These are phyloP conservation scores for Tragelaphus strepsiceros DNA, from an alignment of 2,113 vertebrate species.

Conservation along the genomic window DNA sequence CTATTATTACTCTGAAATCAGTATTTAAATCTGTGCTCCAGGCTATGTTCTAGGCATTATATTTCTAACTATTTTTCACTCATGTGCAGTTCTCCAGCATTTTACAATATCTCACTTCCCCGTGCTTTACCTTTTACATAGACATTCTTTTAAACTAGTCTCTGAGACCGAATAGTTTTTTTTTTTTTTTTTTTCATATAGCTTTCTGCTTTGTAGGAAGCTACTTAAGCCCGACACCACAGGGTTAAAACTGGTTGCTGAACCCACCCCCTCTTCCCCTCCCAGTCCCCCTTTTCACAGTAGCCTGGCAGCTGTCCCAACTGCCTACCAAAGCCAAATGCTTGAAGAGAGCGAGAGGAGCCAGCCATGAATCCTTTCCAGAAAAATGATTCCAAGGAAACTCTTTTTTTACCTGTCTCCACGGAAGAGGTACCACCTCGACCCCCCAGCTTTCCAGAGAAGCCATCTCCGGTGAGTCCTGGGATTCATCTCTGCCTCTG, in stretches of 20 bases:
- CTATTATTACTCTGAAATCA: neutral
- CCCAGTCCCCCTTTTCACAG: slow-evolving; percentile 60
- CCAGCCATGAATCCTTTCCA: slow-evolving; percentile 80
- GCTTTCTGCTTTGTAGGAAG: slow-evolving; percentile 11
- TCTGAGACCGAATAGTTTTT: neutral
- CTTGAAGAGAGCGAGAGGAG: slow-evolving; percentile 78
- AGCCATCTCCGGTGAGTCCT: slow-evolving; percentile 80
- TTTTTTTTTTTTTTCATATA: neutral
- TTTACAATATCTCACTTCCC: neutral
- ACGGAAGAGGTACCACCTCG: slow-evolving; percentile 74
- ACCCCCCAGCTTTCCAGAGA: slow-evolving; percentile 66
- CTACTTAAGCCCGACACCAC: slow-evolving; percentile 39
- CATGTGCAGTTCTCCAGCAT: neutral
- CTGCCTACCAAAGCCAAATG: slow-evolving; percentile 81
- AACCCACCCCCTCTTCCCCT: slow-evolving; percentile 41
- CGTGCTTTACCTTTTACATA: neutral
- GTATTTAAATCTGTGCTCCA: slow-evolving; percentile 7
- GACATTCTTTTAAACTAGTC: slow-evolving; percentile 1
- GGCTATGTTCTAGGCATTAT: neutral
- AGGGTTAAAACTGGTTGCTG: slow-evolving; percentile 79
- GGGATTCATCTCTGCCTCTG: neutral
- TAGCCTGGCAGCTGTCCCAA: slow-evolving; percentile 81
- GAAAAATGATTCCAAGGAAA: slow-evolving; percentile 81
- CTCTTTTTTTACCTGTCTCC: slow-evolving; percentile 79
- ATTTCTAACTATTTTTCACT: neutral